A percentile compares a stretch with the other conserved stretches of the same genome.
phyloP scores from a whole-genome alignment of 2,797 vertebrate species.

The Rallus crepitans region DNA sequence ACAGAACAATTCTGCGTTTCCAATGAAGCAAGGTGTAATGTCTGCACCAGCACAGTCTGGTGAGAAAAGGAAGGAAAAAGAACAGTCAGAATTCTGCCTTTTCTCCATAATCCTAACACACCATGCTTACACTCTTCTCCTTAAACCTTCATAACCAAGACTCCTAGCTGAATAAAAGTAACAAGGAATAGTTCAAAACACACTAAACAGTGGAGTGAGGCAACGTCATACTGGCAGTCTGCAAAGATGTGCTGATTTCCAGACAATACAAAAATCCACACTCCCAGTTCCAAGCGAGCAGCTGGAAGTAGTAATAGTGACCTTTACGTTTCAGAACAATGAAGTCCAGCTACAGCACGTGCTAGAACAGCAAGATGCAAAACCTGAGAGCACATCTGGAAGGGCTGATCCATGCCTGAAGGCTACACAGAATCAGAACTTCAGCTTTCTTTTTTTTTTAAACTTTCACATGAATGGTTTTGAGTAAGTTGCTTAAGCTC shows the following conservation, averaged over 20 bases:
- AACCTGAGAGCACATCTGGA: not conserved
- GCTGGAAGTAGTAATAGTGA: not conserved
- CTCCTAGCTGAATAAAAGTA: not conserved
- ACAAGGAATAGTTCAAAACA: not conserved
- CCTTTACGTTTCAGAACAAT: not conserved
- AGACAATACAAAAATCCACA: not conserved
- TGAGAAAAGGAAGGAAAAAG: not conserved
- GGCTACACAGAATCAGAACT: not conserved
- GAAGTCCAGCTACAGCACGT: not conserved
- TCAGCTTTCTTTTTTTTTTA: not conserved
- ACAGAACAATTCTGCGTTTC: not conserved
- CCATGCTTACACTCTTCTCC: not conserved
- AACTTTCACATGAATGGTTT: not conserved
- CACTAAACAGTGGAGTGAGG: not conserved
- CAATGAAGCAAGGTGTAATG: not conserved
- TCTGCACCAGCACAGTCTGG: not conserved
- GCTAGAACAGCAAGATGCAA: not conserved
- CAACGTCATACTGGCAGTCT: rapidly evolving
- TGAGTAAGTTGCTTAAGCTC: not conserved
- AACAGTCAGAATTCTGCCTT: not conserved
- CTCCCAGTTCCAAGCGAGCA: not conserved
- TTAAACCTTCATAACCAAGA: not conserved
- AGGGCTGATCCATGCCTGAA: not conserved
- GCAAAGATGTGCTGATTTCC: not conserved
- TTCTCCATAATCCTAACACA: not conserved